Percentiles rank a stretch among this genome's conserved stretches.
Evolutionary conservation across 2,113 vertebrate genomes (phyloP).

Genomic region (Pelecanoides urinatrix): DNA sequence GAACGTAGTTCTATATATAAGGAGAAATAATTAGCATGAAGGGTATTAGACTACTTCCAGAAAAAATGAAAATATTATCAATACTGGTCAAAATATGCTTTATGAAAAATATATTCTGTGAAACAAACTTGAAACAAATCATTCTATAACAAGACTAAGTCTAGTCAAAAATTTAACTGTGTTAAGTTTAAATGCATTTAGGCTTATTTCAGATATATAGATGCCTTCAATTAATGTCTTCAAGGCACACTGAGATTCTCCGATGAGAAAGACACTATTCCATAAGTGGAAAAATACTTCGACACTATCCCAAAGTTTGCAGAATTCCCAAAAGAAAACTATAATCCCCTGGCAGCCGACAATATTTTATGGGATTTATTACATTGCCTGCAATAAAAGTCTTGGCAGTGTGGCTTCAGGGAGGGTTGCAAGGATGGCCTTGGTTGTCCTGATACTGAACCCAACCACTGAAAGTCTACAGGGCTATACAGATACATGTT

Average conservation of each 20-base stretch:
- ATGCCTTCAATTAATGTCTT: neutral
- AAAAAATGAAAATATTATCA: neutral
- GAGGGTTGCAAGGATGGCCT: neutral
- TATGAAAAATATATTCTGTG: neutral
- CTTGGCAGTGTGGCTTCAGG: neutral
- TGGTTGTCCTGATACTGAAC: neutral
- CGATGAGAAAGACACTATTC: neutral
- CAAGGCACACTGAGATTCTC: neutral
- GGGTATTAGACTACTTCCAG: neutral
- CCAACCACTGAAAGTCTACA: neutral
- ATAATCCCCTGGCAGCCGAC: neutral
- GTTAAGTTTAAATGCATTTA: neutral
- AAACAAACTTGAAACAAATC: neutral
- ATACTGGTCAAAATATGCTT: neutral
- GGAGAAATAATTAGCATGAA: neutral
- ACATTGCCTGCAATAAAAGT: neutral
- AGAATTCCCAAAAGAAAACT: neutral
- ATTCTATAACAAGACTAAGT: neutral
- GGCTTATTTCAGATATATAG: neutral
- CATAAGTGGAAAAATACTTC: neutral
- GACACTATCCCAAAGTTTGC: neutral
- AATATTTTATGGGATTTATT: neutral
- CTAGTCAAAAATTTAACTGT: neutral
- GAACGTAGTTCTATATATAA: neutral
- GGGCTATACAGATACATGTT: neutral